Percentiles rank a stretch among this genome's conserved stretches.
Evolutionary conservation across 2,797 vertebrate species (phyloP).

Genomic region (Ctenopoma kingsleyae): DNA sequence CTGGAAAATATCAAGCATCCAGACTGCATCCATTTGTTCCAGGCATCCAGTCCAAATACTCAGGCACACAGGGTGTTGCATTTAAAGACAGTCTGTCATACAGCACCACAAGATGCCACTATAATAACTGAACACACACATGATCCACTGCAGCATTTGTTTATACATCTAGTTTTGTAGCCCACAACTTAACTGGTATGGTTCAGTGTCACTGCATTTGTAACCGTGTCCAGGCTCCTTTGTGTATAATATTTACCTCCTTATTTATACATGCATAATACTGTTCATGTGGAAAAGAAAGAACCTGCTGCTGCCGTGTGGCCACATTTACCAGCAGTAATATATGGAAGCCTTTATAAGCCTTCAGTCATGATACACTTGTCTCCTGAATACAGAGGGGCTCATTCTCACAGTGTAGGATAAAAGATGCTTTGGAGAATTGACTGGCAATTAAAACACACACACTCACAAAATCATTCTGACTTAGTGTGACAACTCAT

Average conservation of each 20-base stretch:
- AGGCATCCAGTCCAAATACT: slow-evolving; percentile 27
- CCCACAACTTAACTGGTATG: too few relatives aligned
- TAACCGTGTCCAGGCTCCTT: neutral
- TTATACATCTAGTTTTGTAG: too few relatives aligned
- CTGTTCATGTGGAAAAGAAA: slow-evolving; percentile 9
- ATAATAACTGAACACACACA: slow-evolving; percentile 15
- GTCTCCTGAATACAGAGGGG: slow-evolving; percentile 7
- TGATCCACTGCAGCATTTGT: neutral
- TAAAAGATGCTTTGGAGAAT: slow-evolving; percentile 3
- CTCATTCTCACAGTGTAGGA: slow-evolving; percentile 15
- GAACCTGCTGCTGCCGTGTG: slow-evolving; percentile 10
- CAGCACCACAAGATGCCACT: slow-evolving; percentile 10
- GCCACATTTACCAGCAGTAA: slow-evolving; percentile 3
- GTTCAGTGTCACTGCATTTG: neutral
- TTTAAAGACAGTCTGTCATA: slow-evolving; percentile 41
- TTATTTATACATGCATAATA: slow-evolving; percentile 26
- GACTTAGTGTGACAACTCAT: slow-evolving; percentile 38
- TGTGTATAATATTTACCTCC: slow-evolving; percentile 38
- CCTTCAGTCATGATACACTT: slow-evolving; percentile 12
- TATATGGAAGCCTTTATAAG: neutral
- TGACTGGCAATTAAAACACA: slow-evolving; percentile 26
- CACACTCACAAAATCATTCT: slow-evolving; percentile 15
- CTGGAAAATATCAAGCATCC: neutral
- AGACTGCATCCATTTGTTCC: slow-evolving; percentile 20
- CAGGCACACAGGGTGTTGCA: neutral